Base-by-base conservation (phyloP, 2,113 vertebrate species). In the Rhodinocichla rosea region DNA sequence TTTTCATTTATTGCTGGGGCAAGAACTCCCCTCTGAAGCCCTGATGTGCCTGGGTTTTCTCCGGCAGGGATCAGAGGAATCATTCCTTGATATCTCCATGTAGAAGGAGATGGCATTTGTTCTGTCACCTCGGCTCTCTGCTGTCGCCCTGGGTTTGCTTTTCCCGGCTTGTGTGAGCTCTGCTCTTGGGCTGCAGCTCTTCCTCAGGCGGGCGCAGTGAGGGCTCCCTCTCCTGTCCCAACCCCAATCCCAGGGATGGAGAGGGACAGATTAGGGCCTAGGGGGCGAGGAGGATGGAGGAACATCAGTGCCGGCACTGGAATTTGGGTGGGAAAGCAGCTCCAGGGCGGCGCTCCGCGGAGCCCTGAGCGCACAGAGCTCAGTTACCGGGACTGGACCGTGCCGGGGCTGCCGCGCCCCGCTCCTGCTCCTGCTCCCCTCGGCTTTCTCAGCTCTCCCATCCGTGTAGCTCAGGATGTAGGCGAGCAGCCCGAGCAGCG, bases 341-440 rank as follows among this genome's bases (percentile, higher is more conserved):
- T 57, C 42, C 59, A 6, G 4, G 33, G 40, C 42, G 5, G 57
- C 1, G 17, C 69, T 74, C 26, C 1, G 24, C 0, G 55, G 6
- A 21, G 35, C 4, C 10, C 39, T 10, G 18, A 21, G 30, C 20
- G 65, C 6, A 0, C n/a, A 6, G 3, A 15, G 56, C 20, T 47
- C 50, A 0, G 32, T 13, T 5, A 2, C 4, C 1, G 70, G 69
- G 15, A 4, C 21, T 2, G 3, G 18, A 11, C 10, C 22, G 2
- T 0, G n/a, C 42, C 5, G 59, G 42, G 26, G 8, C 1, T 6
- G 55, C 90, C 17, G 21, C 7, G 62, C 27, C 47, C 45, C 1
- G 62, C 1, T 23, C 27, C 1, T 1, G 20, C 9, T 50, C 7
- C 59, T n/a, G n/a, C n/a, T n/a, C n/a, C n/a, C 35, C 44, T 30